Base-by-base conservation (phyloP, 1,140 invertebrate genomes). In the Eubasilissa regina region DNA sequence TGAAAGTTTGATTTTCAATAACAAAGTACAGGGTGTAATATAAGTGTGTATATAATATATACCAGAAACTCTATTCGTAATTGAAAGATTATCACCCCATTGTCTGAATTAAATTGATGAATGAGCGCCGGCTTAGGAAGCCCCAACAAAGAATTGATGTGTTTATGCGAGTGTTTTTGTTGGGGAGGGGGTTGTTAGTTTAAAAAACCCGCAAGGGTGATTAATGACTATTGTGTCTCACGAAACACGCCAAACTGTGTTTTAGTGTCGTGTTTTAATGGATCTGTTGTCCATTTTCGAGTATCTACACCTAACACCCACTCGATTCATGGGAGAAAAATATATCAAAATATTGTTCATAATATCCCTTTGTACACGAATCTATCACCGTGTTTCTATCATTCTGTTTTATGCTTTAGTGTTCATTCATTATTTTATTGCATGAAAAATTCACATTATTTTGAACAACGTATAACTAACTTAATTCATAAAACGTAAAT, bases 151-250 rank as follows among this genome's bases (percentile, higher is more conserved):
- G 60, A 64, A 44, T 64, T 12, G 35, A 64, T 64, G 60, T 64
- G 35, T 64, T 64, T 64, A 64, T 64, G 60, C 35, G 25, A 64
- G 35, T 58, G 21, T 58, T 64, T 64, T 12, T 8, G 8, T 9
- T 21, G 0, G 19, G 25, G 58, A 62, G 58, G 60, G 60, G 60
- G 48, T 15, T 64, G 60, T 35, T 64, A 13, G 13, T 44, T 64
- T n/a, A 64, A 64, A 64, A 64, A 64, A 64, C n/a, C n/a, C 48
- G n/a, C 21, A 25, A 21, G 35, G 35, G 35, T 64, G 35, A 43
- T 64, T 64, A 44, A 64, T 64, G 60, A 43, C n/a, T 10, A 64
- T 12, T 64, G 21, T 43, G 19, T 58, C 35, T 64, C 25, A 35
- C 21, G 8, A 64, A 64, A n/a, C 60, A 64, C 25, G 60, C 35